phyloP scores from a whole-genome alignment of 2,113 vertebrate genomes.

The Melanocharis versteri region DNA sequence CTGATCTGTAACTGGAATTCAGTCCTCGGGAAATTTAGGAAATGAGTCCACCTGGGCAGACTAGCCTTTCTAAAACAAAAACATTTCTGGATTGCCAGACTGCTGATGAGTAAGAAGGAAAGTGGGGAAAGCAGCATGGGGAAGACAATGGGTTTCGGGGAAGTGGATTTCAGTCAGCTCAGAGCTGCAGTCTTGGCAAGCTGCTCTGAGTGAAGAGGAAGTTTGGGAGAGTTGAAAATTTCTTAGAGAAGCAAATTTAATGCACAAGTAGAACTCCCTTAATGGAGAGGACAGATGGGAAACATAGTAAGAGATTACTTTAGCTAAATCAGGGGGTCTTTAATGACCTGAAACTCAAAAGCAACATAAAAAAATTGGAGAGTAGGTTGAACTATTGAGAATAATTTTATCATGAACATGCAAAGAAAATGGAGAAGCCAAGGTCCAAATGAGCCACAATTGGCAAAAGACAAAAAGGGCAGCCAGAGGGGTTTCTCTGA shows the following conservation, averaged over 20 bases:
- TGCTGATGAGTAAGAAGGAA: not conserved
- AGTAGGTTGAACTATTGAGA: not conserved
- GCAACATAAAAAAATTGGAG: constrained; percentile 22
- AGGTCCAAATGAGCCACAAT: constrained; percentile 33
- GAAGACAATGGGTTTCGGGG: not conserved
- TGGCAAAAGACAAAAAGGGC: constrained; percentile 34
- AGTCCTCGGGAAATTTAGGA: not conserved
- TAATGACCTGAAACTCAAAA: constrained; percentile 44
- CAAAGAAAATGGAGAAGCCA: constrained; percentile 26
- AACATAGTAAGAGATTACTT: not conserved
- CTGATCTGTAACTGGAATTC: not conserved
- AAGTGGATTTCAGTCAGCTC: not conserved
- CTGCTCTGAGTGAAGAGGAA: not conserved
- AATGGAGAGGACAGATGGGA: constrained; percentile 52
- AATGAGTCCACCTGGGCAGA: not conserved
- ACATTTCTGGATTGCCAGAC: not conserved
- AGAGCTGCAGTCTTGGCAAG: not conserved
- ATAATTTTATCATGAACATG: constrained; percentile 6
- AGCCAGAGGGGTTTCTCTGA: not conserved
- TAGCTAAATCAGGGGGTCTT: not conserved
- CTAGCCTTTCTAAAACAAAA: not conserved
- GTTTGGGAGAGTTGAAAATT: not conserved
- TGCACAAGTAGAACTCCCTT: not conserved
- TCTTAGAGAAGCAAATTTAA: constrained; percentile 28
- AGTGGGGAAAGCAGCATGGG: not conserved